Percentiles rank a stretch among this genome's conserved stretches.
Conservation (phyloP, 2,888 invertebrate genomes). For the Hanleya hanleyi region DNA sequence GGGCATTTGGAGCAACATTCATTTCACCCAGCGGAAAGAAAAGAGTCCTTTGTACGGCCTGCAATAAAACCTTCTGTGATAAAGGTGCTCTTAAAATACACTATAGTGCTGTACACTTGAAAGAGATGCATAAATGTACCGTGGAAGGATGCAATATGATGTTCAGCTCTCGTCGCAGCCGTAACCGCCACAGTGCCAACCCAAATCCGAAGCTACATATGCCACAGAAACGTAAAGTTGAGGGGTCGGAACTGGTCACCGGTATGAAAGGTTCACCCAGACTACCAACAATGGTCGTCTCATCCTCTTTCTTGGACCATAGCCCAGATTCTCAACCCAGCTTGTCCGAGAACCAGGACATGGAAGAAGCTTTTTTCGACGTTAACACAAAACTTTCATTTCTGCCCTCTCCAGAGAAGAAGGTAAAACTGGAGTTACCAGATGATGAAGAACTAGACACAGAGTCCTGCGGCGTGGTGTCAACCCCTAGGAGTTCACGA, state of each 20-base stretch:
- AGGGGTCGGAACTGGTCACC: slow-evolving; percentile 72
- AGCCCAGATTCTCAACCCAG: slow-evolving; percentile 47
- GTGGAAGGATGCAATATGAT: slow-evolving; percentile 99
- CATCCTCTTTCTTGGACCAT: slow-evolving; percentile 40
- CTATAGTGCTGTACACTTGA: slow-evolving; percentile 97
- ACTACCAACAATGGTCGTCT: slow-evolving; percentile 49
- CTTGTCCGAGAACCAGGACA: slow-evolving; percentile 44
- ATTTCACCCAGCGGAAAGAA: slow-evolving; percentile 81
- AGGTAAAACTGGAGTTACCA: slow-evolving; percentile 48
- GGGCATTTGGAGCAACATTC: slow-evolving; percentile 66
- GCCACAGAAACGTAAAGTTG: slow-evolving; percentile 90
- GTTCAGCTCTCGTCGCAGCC: slow-evolving; percentile 96
- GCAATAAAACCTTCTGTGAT: slow-evolving; percentile 99
- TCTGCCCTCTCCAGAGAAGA: slow-evolving; percentile 59
- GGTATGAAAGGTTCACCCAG: slow-evolving; percentile 40
- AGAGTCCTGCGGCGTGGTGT: not conserved
- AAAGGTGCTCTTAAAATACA: slow-evolving; percentile 99
- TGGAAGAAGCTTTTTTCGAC: slow-evolving; percentile 57
- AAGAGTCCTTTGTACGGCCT: slow-evolving; percentile 97
- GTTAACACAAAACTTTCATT: slow-evolving; percentile 58
- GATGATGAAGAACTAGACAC: not conserved
- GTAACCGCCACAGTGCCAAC: slow-evolving; percentile 98
- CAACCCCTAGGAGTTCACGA: not conserved
- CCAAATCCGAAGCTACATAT: slow-evolving; percentile 99
- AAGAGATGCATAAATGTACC: slow-evolving; percentile 99